These are phyloP conservation scores for Scelioninae gen. 2 DNA, from an alignment of 2,888 invertebrate genomes.

Conservation along the genomic window DNA sequence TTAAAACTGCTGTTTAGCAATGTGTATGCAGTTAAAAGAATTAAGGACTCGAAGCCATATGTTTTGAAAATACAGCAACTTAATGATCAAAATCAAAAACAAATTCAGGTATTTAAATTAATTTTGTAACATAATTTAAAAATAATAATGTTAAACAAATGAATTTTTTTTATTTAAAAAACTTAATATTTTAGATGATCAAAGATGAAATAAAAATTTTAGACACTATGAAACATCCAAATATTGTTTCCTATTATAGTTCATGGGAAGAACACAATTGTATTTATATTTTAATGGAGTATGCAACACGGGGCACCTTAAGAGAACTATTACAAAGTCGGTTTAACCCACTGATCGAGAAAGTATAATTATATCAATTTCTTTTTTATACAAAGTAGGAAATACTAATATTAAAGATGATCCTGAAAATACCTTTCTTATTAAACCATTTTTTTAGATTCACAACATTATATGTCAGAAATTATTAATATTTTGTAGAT, in stretches of 20 bases:
- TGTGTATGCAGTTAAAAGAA: slow-evolving; percentile 67
- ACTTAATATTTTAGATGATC: slow-evolving; percentile 63
- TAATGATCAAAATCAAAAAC: slow-evolving; percentile 49
- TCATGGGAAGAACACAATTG: slow-evolving; percentile 68
- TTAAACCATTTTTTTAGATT: no score
- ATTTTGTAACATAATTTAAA: neutral
- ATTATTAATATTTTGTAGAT: no score
- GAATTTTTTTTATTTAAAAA: neutral
- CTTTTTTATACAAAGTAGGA: no score
- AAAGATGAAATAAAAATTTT: slow-evolving; percentile 68
- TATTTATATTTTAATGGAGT: slow-evolving; percentile 89
- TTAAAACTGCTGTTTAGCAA: slow-evolving; percentile 59
- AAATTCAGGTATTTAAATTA: slow-evolving; percentile 27
- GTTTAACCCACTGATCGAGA: slow-evolving; percentile 65
- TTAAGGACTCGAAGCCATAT: slow-evolving; percentile 66
- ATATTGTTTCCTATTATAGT: slow-evolving; percentile 70
- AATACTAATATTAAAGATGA: no score
- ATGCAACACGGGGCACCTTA: slow-evolving; percentile 86
- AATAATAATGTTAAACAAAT: neutral
- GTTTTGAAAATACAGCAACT: slow-evolving; percentile 67
- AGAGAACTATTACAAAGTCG: slow-evolving; percentile 80
- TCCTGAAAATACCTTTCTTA: no score
- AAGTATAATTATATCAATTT: slow-evolving; percentile 63
- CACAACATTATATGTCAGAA: no score
- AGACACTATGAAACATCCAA: slow-evolving; percentile 70